Conservation (phyloP, 2,888 invertebrate genomes). For the Apomyelois bistriatella region DNA sequence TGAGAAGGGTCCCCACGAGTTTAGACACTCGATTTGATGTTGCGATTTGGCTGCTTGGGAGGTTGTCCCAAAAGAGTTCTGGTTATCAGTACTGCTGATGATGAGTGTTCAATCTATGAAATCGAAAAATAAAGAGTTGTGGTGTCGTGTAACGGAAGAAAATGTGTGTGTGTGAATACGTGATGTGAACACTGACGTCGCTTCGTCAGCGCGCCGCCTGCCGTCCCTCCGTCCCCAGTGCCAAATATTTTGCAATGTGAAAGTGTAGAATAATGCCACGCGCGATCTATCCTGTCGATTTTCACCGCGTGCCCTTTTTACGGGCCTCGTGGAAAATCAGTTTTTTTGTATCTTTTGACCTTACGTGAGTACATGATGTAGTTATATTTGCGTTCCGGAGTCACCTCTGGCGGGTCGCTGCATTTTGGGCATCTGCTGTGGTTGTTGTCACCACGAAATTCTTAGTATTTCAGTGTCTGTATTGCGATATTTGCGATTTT, state of each 20-base stretch:
- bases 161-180: conserved; percentile 61
- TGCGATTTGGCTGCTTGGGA: conserved; percentile 62
- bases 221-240: conserved; percentile 70
- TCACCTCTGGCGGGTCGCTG: conserved; percentile 46
- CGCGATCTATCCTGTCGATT: conserved; percentile 69
- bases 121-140: conserved; percentile 37
- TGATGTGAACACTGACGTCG: conserved; percentile 76
- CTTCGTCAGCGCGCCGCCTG: conserved; percentile 64
- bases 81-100: conserved; percentile 38
- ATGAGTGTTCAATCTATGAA: conserved; percentile 39
- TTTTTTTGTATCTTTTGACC: conserved; percentile 50
- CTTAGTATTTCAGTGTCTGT: conserved; percentile 28
- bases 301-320: conserved; percentile 39
- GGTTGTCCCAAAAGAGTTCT: conserved; percentile 52
- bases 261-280: conserved; percentile 77
- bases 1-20: conserved; percentile 75
- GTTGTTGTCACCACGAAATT: conserved; percentile 26
- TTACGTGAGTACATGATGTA: conserved; percentile 51
- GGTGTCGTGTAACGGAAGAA: conserved; percentile 47
- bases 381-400: conserved; percentile 38
- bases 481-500: conserved; percentile 32
- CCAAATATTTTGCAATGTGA: conserved; percentile 80
- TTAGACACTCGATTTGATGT: conserved; percentile 74
- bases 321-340: conserved; percentile 44
- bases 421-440: conserved; percentile 33